Evolutionary conservation across 92 coral and sea anemone species (phyloP).

Genomic region (Ricordea florida): DNA sequence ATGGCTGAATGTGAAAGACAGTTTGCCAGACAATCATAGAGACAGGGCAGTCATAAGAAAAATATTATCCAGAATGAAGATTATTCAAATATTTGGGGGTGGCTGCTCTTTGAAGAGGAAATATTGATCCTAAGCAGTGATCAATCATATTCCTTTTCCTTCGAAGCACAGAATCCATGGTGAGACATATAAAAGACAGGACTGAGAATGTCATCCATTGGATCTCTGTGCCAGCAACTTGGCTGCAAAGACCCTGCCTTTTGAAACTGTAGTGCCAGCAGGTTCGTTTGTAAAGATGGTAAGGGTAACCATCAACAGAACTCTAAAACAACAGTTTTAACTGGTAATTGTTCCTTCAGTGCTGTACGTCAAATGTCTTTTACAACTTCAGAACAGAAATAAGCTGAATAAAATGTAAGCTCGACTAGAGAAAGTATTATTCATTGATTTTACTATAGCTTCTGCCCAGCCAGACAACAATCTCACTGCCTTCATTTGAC

Average conservation of each 20-base stretch:
- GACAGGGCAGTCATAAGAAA: neutral
- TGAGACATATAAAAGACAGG: neutral
- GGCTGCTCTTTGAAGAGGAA: constrained; percentile 13
- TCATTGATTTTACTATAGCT: too few species aligned
- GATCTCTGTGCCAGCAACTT: neutral
- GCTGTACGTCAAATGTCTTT: too few species aligned
- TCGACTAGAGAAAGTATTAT: too few species aligned
- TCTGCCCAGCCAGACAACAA: too few species aligned
- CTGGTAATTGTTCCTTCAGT: too few species aligned
- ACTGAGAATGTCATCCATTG: neutral
- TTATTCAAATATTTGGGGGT: neutral
- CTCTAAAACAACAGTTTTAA: too few species aligned
- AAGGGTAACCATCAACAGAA: too few species aligned
- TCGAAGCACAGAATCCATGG: neutral
- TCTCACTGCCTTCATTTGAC: too few species aligned
- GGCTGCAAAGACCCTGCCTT: neutral
- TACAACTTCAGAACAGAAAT: too few species aligned
- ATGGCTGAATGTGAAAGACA: neutral
- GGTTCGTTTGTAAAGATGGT: too few species aligned
- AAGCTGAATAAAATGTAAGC: too few species aligned
- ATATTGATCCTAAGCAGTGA: neutral
- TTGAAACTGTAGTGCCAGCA: too few species aligned
- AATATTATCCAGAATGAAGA: neutral
- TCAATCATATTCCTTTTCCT: neutral
- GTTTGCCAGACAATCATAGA: constrained; percentile 3